Conservation (phyloP, 2,888 invertebrate genomes). For the Temnothorax unifasciatus region DNA sequence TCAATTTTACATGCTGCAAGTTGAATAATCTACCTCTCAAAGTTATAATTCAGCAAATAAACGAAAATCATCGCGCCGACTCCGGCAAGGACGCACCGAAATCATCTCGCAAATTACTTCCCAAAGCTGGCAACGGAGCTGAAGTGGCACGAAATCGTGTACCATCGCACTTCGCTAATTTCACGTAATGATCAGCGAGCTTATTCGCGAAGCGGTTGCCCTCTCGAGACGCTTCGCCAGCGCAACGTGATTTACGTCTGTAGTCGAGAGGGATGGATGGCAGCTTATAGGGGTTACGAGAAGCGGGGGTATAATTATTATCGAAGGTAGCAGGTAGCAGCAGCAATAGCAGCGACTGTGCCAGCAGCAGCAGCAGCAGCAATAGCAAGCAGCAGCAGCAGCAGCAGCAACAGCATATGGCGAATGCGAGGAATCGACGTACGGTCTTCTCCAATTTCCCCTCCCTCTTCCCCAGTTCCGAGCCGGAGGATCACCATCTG, state of each 20-base stretch:
- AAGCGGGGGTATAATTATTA: slow-evolving; percentile 75
- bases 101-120: slow-evolving; percentile 35
- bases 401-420: slow-evolving; percentile 72
- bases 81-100: background rate
- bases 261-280: slow-evolving; percentile 28
- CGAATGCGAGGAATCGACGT: slow-evolving; percentile 64
- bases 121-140: slow-evolving; percentile 16
- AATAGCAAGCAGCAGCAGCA: slow-evolving; percentile 54
- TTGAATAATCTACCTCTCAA: slow-evolving; percentile 4
- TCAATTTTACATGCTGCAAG: background rate
- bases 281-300: slow-evolving; percentile 27
- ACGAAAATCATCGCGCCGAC: background rate
- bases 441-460: slow-evolving; percentile 45
- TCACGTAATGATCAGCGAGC: slow-evolving; percentile 65
- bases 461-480: background rate
- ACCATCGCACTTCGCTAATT: slow-evolving; percentile 70
- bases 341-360: slow-evolving; percentile 1
- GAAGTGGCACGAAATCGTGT: slow-evolving; percentile 50
- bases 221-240: slow-evolving; percentile 58
- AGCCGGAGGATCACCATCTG: slow-evolving; percentile 61
- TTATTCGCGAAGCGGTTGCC: slow-evolving; percentile 52
- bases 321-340: slow-evolving; percentile 66
- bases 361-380: slow-evolving; percentile 58
- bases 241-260: slow-evolving; percentile 51
- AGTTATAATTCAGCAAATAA: background rate